Evolutionary conservation across 2,797 vertebrate genomes (phyloP).

Genomic region (Lycodopsis pacificus): DNA sequence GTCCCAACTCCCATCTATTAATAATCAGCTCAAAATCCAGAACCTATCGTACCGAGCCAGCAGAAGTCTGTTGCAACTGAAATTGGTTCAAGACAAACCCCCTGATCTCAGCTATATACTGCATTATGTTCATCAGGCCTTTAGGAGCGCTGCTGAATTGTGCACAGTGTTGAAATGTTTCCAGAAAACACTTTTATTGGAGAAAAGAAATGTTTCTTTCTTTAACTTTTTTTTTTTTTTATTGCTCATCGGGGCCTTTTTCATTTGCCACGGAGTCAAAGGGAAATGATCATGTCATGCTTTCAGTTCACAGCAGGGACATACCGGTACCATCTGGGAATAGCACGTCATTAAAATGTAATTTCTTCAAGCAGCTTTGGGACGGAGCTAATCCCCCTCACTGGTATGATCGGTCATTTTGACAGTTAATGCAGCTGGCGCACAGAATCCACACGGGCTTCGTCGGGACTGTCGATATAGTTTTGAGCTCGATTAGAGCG

Average conservation of each 20-base stretch:
- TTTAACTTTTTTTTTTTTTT: background rate
- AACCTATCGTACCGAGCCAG: background rate
- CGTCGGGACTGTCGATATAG: background rate
- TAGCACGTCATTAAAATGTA: constrained; percentile 52
- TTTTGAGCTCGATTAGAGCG: constrained; percentile 2
- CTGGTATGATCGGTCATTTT: constrained; percentile 32
- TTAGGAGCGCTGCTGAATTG: background rate
- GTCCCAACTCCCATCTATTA: constrained; percentile 1
- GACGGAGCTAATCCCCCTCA: constrained; percentile 30
- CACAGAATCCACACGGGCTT: background rate
- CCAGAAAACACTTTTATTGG: background rate
- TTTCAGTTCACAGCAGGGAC: constrained; percentile 19
- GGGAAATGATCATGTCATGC: constrained; percentile 4
- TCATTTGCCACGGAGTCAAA: background rate
- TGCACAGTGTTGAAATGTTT: background rate
- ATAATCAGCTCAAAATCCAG: constrained; percentile 9
- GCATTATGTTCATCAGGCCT: background rate
- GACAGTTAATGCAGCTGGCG: constrained; percentile 41
- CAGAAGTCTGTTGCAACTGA: background rate
- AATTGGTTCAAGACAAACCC: background rate
- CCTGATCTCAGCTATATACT: background rate
- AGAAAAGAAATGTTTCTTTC: background rate
- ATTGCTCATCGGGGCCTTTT: background rate
- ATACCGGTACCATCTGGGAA: constrained; percentile 32
- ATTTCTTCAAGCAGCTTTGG: constrained; percentile 57